Evolutionary conservation across 2,113 vertebrate species (phyloP).

Genomic region (Corythornis vintsioides): DNA sequence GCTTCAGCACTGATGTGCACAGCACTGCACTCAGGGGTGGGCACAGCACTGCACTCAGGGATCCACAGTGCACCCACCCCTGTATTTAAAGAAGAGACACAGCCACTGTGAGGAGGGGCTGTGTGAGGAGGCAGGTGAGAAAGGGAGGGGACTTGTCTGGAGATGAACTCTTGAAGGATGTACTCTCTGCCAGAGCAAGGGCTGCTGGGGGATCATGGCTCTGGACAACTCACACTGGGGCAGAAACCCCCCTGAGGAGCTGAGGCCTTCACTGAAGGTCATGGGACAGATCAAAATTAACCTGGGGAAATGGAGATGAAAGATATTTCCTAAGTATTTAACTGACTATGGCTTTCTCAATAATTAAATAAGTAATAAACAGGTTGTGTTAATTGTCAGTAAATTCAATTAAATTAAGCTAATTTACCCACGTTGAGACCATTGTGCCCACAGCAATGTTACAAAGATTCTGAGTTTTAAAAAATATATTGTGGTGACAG

Average conservation of each 20-base stretch:
- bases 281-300: not conserved
- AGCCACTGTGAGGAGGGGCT: rapidly evolving
- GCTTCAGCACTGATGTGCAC: rapidly evolving
- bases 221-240: rapidly evolving
- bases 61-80: rapidly evolving
- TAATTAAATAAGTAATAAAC: not conserved
- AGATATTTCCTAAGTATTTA: not conserved
- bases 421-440: not conserved
- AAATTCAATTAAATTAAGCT: not conserved
- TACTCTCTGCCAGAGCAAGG: not conserved
- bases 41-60: not conserved
- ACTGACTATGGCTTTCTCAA: not conserved
- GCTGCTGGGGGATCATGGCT: not conserved
- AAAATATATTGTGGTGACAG: not conserved
- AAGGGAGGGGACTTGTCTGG: not conserved
- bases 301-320: not conserved
- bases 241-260: rapidly evolving
- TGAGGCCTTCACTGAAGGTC: not conserved
- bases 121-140: not conserved
- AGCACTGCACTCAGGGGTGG: not conserved
- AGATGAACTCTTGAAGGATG: not conserved
- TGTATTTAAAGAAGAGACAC: rapidly evolving
- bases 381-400: not conserved
- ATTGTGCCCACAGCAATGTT: not conserved
- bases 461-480: not conserved